phyloP scores from a whole-genome alignment of 2,888 invertebrate species.

The Amphiduros pacificus region DNA sequence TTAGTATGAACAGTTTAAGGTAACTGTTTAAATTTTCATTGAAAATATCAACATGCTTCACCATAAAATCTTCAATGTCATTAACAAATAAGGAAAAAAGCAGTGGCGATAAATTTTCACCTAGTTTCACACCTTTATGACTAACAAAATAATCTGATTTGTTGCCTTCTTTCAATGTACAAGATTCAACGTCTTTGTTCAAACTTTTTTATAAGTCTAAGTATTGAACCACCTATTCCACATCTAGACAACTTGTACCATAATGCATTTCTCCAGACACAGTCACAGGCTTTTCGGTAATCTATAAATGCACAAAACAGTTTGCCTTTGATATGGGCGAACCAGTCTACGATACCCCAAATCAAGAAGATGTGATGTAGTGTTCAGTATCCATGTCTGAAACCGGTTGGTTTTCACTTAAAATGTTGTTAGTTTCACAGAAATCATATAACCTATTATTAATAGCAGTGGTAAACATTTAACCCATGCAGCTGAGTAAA shows the following conservation, averaged over 20 bases:
- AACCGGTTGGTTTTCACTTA: constrained; percentile 10
- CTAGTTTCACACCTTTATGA: not conserved
- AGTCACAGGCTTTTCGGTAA: not conserved
- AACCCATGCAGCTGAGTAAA: constrained; percentile 3
- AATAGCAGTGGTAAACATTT: constrained; percentile 1
- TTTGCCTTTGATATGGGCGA: not conserved
- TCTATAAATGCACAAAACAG: constrained; percentile 2
- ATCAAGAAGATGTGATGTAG: constrained; percentile 2
- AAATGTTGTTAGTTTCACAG: not conserved
- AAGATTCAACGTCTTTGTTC: constrained; percentile 3
- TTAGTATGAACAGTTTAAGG: not conserved
- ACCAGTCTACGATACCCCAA: not conserved
- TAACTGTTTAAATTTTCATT: not conserved
- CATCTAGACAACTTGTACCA: not conserved
- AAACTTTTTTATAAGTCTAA: not conserved
- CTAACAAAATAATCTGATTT: not conserved
- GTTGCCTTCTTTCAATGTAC: not conserved
- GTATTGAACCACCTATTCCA: not conserved
- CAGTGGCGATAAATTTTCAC: constrained; percentile 7
- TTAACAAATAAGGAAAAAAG: constrained; percentile 10
- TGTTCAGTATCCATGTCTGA: not conserved
- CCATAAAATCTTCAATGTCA: not conserved
- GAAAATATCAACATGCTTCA: not conserved
- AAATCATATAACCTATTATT: constrained; percentile 4
- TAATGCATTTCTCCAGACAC: constrained; percentile 1